Conservation (phyloP, 2,797 vertebrate species). For the Zenarchopterus dispar region DNA sequence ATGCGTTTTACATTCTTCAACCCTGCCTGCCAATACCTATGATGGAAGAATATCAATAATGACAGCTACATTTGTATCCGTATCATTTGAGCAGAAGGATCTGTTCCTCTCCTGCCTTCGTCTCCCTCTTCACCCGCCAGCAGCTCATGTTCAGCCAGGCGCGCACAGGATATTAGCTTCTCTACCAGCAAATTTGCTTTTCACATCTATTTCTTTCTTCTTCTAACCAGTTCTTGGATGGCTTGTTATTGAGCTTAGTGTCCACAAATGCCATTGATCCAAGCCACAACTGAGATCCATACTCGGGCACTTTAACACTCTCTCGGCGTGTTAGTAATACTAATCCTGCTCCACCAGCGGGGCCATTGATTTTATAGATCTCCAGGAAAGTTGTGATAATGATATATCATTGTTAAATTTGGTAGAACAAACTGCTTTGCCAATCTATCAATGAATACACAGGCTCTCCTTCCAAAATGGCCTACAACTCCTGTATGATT, state of each 20-base stretch:
- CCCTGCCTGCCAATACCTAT: constrained; percentile 81
- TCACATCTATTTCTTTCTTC: constrained; percentile 98
- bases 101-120: constrained; percentile 73
- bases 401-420: constrained; percentile 99
- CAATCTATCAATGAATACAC: constrained; percentile 93
- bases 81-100: constrained; percentile 79
- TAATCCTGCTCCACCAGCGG: constrained; percentile 98
- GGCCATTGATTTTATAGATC: constrained; percentile 99
- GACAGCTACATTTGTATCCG: constrained; percentile 80
- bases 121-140: constrained; percentile 66
- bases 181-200: constrained; percentile 99
- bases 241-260: constrained; percentile 99
- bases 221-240: constrained; percentile 89
- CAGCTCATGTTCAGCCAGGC: constrained; percentile 82
- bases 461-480: constrained; percentile 86
- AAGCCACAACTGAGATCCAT: constrained; percentile 98
- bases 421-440: constrained; percentile 99
- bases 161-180: constrained; percentile 93
- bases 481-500: constrained; percentile 26
- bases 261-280: constrained; percentile 99
- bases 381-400: constrained; percentile 99
- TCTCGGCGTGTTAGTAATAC: constrained; percentile 96
- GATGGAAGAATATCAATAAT: constrained; percentile 81
- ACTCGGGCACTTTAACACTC: constrained; percentile 94
- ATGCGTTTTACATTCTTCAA: constrained; percentile 79